A percentile compares a stretch with the other conserved stretches of the same genome.
phyloP scores from a whole-genome alignment of 2,888 invertebrate species.

The Caenorhabditis sp. region DNA sequence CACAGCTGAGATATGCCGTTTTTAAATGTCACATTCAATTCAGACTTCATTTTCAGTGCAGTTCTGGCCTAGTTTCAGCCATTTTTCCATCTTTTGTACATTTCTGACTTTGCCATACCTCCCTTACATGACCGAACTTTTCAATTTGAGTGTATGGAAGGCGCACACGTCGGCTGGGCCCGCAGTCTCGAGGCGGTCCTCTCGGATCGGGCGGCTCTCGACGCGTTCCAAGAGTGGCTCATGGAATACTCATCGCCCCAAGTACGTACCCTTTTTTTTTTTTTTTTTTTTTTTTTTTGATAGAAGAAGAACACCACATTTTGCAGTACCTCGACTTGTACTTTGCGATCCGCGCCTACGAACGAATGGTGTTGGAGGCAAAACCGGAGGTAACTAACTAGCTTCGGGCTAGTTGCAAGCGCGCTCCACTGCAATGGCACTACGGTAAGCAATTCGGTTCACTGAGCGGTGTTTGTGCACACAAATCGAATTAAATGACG shows the following conservation, averaged over 20 bases:
- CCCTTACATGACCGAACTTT: neutral
- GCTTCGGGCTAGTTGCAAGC: too few species aligned
- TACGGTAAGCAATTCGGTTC: too few species aligned
- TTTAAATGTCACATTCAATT: too few species aligned
- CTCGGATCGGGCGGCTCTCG: constrained; percentile 62
- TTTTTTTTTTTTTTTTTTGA: too few species aligned
- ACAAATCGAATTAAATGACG: too few species aligned
- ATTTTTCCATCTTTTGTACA: neutral
- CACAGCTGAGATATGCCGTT: too few species aligned
- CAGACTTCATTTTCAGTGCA: too few species aligned
- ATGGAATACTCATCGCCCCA: constrained; percentile 49
- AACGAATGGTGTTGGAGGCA: constrained; percentile 62
- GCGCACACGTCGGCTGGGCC: constrained; percentile 59
- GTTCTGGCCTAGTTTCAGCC: too few species aligned
- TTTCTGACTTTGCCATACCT: neutral
- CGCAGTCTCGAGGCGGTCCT: constrained; percentile 70
- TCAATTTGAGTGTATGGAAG: constrained; percentile 21
- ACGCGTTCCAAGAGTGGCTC: constrained; percentile 66
- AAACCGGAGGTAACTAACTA: constrained; percentile 66
- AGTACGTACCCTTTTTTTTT: too few species aligned
- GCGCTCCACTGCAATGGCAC: too few species aligned
- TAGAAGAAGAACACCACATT: too few species aligned
- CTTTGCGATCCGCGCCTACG: constrained; percentile 72
- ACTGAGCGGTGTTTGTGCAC: too few species aligned
- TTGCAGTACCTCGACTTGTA: constrained; percentile 71